Conservation (phyloP, 2,797 vertebrate species). For the Tapirus indicus region DNA sequence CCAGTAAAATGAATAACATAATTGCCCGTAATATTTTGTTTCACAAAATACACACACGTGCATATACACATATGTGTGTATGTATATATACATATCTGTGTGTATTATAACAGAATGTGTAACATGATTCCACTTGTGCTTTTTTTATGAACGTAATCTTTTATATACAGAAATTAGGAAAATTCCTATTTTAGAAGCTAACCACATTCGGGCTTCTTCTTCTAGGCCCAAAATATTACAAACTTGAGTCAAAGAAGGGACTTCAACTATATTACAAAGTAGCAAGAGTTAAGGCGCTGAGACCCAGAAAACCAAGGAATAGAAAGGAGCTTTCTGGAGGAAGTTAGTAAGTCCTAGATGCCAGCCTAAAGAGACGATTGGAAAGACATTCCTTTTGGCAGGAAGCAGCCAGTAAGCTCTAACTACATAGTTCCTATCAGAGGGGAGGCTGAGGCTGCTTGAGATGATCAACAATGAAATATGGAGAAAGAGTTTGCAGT, state of each 20-base stretch:
- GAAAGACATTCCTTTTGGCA: not conserved
- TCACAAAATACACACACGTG: not conserved
- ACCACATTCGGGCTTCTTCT: not conserved
- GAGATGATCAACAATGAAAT: not conserved
- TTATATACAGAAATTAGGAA: not conserved
- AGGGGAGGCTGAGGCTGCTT: not conserved
- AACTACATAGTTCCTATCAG: not conserved
- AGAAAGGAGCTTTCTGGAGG: not conserved
- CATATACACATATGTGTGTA: not conserved
- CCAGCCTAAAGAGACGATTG: not conserved
- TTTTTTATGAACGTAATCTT: slow-evolving; percentile 1
- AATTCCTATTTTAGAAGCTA: not conserved
- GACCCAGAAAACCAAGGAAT: not conserved
- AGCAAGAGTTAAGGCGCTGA: not conserved
- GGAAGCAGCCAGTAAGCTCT: not conserved
- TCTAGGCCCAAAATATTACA: not conserved
- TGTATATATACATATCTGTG: not conserved
- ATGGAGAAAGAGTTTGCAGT: not conserved
- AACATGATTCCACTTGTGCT: not conserved
- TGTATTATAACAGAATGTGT: not conserved
- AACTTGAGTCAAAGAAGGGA: not conserved
- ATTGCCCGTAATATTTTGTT: not conserved
- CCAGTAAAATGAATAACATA: not conserved
- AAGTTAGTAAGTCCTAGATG: not conserved
- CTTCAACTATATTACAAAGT: not conserved